These are phyloP conservation scores for Drosophila trapezifrons DNA, from an alignment of 1,140 invertebrate species.

Conservation along the genomic window DNA sequence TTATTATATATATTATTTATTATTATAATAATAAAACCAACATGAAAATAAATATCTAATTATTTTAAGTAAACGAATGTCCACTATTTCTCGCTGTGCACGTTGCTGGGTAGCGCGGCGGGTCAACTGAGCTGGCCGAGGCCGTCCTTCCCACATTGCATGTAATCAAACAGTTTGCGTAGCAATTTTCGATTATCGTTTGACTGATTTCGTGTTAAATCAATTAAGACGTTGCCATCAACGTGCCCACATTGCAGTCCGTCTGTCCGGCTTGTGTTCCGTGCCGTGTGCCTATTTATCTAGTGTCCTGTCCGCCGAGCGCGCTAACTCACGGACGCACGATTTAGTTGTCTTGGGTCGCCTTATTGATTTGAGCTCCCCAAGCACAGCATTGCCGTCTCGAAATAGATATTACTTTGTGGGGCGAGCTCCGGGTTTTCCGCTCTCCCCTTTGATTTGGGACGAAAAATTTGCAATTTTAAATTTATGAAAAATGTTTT, in stretches of 20 bases:
- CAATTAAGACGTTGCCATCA: slow-evolving; percentile 79
- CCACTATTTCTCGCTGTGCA: not conserved
- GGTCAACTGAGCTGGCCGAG: slow-evolving; percentile 31
- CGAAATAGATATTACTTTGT: slow-evolving; percentile 27
- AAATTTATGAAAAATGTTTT: slow-evolving; percentile 71
- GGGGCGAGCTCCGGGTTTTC: not conserved
- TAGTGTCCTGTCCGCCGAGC: slow-evolving; percentile 56
- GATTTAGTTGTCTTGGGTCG: slow-evolving; percentile 59
- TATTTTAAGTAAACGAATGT: too few species aligned
- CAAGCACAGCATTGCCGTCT: not conserved
- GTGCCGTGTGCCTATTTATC: slow-evolving; percentile 75
- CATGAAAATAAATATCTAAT: too few species aligned
- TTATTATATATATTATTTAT: too few species aligned
- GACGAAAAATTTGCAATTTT: slow-evolving; percentile 74
- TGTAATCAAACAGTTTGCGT: slow-evolving; percentile 83
- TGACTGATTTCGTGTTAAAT: slow-evolving; percentile 83
- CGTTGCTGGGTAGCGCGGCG: slow-evolving; percentile 23
- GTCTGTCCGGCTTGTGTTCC: slow-evolving; percentile 49
- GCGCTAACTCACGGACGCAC: slow-evolving; percentile 25
- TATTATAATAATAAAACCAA: too few species aligned
- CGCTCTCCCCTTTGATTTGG: slow-evolving; percentile 43
- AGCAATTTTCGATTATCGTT: slow-evolving; percentile 83
- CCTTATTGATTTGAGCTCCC: slow-evolving; percentile 57
- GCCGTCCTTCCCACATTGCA: slow-evolving; percentile 62
- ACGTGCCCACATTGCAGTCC: slow-evolving; percentile 47